Base-by-base conservation (phyloP, 2,797 vertebrate species). In the Denticeps clupeoides region DNA sequence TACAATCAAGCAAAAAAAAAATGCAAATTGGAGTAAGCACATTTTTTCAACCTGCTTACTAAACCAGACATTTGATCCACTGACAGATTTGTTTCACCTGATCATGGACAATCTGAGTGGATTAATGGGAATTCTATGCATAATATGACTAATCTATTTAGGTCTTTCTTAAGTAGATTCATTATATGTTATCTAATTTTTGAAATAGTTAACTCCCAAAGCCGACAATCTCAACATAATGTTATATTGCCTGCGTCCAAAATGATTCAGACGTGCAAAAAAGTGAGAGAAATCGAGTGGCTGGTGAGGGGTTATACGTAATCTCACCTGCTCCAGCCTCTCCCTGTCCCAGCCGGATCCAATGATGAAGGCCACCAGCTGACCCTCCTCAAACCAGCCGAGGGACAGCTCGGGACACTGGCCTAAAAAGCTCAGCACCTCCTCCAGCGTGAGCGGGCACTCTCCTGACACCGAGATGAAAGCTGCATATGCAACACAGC, bases 361-460 rank as follows among this genome's bases (percentile, higher is more conserved):
- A 2, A 86, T 84, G 68, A 86, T 81, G 63, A 86, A 86, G 24
- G 82, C 83, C 2, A 85, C 75, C 46, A 86, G 70, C 62, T 80
- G 80, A 4, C 84, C 85, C 57, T 81, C 82, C 63, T 87, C 83
- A 33, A 87, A 86, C 82, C 83, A 86, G 18, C 84, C 83, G 68
- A 87, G 63, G 1, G 84, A 86, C 24, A 85, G 68, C 69, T 86
- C 81, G 1, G 83, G 80, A 57, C 84, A 86, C 69, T 79, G 72
- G 45, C 69, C 50, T 59, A 85, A 64, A 61, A 87, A 85, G 54
- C 60, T 74, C 16, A 84, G 78, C 53, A 86, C 82, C 46, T 86
- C 82, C 15, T 84, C 71, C 55, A 84, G 67, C 8, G 73, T 79
- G 23, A 86, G 75, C n/a, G 82, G 83, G 62, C 82, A 84, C 65